phyloP scores from a whole-genome alignment of 2,113 vertebrate species.

The Scytalopus superciliaris region DNA sequence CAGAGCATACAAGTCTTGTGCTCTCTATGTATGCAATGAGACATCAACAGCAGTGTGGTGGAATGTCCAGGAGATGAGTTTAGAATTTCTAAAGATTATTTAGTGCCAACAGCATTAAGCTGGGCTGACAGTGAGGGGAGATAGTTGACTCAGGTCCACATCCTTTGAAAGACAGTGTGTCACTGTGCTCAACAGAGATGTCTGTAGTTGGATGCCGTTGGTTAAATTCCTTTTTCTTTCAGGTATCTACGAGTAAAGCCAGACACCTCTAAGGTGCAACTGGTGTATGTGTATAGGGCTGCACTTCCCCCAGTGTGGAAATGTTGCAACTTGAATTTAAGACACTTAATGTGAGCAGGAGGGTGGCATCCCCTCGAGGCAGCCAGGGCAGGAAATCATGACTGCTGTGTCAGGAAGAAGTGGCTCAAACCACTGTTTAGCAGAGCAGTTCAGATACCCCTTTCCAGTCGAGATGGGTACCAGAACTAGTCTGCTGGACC shows the following conservation, averaged over 20 bases:
- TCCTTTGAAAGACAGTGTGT: neutral
- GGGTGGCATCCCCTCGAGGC: neutral
- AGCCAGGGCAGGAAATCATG: neutral
- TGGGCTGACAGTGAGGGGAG: neutral
- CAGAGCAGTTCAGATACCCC: neutral
- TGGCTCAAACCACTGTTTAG: neutral
- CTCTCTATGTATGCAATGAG: neutral
- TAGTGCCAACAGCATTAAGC: neutral
- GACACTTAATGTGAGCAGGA: neutral
- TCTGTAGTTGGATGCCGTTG: neutral
- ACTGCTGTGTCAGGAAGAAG: neutral
- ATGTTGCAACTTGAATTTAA: neutral
- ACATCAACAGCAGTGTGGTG: neutral
- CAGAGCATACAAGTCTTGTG: neutral
- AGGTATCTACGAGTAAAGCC: rapidly evolving
- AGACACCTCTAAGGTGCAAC: neutral
- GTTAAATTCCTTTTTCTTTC: neutral
- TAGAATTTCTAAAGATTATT: neutral
- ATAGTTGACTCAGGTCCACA: neutral
- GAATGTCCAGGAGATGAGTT: neutral
- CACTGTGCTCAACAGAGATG: neutral
- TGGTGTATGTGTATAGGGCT: neutral
- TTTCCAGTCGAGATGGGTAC: neutral
- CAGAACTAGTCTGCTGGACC: neutral
- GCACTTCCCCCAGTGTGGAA: neutral